Conservation (phyloP, 2,113 vertebrate genomes). For the Colossoma macropomum region DNA sequence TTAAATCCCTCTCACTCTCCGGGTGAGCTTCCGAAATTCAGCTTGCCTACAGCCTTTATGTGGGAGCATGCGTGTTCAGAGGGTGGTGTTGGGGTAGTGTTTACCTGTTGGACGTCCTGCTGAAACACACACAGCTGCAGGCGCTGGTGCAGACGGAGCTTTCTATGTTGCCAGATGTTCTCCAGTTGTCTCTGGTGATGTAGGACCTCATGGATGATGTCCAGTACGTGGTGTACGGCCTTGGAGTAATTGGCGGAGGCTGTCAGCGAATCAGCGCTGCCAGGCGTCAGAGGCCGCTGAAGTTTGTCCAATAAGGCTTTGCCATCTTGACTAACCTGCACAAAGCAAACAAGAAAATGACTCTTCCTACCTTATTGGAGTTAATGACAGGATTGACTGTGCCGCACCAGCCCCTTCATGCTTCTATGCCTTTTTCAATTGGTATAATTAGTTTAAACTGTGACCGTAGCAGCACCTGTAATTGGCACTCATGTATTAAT, state of each 20-base stretch:
- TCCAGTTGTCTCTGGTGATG: constrained; percentile 98
- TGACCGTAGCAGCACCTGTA: constrained; percentile 4
- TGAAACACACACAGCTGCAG: constrained; percentile 98
- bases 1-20: constrained; percentile 2
- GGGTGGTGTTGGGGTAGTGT: not conserved
- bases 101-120: constrained; percentile 96
- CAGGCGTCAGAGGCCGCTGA: constrained; percentile 93
- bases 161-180: constrained; percentile 99
- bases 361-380: not conserved
- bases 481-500: constrained; percentile 8
- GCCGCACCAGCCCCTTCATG: not conserved
- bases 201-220: constrained; percentile 95
- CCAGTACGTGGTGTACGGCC: constrained; percentile 95
- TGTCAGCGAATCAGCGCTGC: constrained; percentile 91
- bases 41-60: not conserved
- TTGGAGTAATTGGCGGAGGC: constrained; percentile 98
- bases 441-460: constrained; percentile 30
- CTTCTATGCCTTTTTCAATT: not conserved
- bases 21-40: constrained; percentile 2
- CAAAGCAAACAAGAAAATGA: not conserved
- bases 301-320: constrained; percentile 97
- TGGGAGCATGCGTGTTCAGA: not conserved
- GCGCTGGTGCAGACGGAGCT: constrained; percentile 96
- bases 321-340: constrained; percentile 95
- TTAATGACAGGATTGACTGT: not conserved